Conservation (phyloP, 2,797 vertebrate species). For the Enteromius argenteus region DNA sequence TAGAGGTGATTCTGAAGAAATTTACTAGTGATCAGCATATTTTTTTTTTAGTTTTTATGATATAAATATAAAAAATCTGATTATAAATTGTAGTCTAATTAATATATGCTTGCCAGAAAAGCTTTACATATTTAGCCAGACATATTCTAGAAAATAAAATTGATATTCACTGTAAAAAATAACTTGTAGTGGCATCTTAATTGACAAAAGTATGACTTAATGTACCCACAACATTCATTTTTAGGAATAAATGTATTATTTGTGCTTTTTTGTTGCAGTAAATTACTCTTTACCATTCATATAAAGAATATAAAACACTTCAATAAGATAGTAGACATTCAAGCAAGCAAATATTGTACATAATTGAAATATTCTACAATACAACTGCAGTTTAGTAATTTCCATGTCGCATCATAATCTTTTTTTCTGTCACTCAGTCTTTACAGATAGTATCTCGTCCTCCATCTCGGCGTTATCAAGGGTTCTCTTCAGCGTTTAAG, state of each 20-base stretch:
- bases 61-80: no score
- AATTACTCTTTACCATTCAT: neutral
- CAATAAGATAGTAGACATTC: neutral
- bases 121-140: neutral
- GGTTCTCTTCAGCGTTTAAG: slow-evolving; percentile 58
- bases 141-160: neutral
- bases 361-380: neutral
- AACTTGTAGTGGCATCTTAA: neutral
- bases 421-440: neutral
- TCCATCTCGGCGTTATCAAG: neutral
- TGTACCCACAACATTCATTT: neutral
- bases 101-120: neutral
- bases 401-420: neutral
- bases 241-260: neutral
- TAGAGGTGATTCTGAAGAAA: neutral
- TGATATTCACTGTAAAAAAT: neutral
- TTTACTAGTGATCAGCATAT: neutral
- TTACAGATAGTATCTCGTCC: slow-evolving; percentile 31
- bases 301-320: neutral
- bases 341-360: neutral
- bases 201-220: no score
- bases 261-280: neutral
- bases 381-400: neutral
- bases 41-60: no score
- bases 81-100: neutral